Evolutionary conservation across 2,113 vertebrate genomes (phyloP).

Genomic region (Myrmecobius fasciatus): DNA sequence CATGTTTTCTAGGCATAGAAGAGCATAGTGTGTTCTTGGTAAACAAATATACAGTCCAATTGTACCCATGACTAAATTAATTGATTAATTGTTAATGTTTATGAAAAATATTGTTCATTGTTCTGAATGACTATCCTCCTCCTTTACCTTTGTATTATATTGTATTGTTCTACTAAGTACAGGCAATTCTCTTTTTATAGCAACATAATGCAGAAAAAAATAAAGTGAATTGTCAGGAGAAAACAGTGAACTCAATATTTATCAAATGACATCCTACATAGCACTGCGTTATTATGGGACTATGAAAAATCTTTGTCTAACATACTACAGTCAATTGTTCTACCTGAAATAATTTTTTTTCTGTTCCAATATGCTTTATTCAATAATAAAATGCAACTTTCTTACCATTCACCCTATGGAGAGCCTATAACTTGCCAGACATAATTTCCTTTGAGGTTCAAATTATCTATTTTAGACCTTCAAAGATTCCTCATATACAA

Average conservation of each 20-base stretch:
- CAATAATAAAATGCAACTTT: constrained; percentile 45
- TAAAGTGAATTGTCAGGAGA: background rate
- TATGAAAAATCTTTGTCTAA: constrained; percentile 50
- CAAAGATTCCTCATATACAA: background rate
- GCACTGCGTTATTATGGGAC: constrained; percentile 29
- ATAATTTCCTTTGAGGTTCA: constrained; percentile 48
- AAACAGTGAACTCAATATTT: constrained; percentile 26
- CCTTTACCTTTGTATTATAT: background rate
- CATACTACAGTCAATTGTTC: background rate
- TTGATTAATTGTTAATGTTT: constrained; percentile 6
- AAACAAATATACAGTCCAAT: constrained; percentile 22
- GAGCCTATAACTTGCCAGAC: constrained; percentile 10
- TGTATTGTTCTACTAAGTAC: background rate
- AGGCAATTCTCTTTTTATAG: background rate
- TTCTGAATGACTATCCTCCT: background rate
- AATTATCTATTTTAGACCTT: constrained; percentile 67
- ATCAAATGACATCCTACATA: constrained; percentile 18
- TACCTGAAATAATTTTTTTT: constrained; percentile 43
- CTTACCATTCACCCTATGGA: constrained; percentile 1
- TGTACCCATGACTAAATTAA: constrained; percentile 27
- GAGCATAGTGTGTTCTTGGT: accelerated
- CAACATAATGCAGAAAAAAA: background rate
- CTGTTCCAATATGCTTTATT: constrained; percentile 39
- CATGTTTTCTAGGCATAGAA: constrained; percentile 16
- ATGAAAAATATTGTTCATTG: background rate